Base-by-base conservation (phyloP, 2,113 vertebrate species). In the Verasper variegatus region DNA sequence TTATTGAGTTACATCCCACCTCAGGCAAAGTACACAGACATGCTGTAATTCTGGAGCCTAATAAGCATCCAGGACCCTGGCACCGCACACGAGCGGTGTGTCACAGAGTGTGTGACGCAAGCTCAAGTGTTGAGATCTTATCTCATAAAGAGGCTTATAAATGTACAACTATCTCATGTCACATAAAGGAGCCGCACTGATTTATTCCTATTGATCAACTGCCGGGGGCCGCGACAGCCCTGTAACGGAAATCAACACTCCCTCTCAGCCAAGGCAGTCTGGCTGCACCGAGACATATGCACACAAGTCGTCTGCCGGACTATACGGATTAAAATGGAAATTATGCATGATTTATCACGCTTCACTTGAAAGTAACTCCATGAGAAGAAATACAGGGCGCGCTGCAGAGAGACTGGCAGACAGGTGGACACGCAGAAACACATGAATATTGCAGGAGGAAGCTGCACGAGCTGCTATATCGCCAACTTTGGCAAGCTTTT, bases 61-160 rank as follows among this genome's bases (percentile, higher is more conserved):
- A 87, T 89, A 88, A 88, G 82, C 76, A 71, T 21, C 61, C 13
- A 47, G 26, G 62, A 59, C 21, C 63, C 4, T 31, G 57, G 57
- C 37, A 62, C 69, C 47, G 71, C 57, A 62, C 85, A 71, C 18
- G 42, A 74, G 71, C 68, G 85, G 85, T 73, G 86, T 85, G 84
- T 86, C 40, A 42, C 76, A 63, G 60, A 47, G 81, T 83, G 76
- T 87, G 86, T 89, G 92, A 93, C 77, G 76, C 86, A 75, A 91
- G 86, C 92, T 92, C 85, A 91, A 90, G 91, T 92, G 92, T 89
- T 89, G 84, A 91, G 91, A 94, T 93, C 80, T 90, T 93, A 93
- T 94, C 92, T 93, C 89, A 92, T 93, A 93, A 93, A 94, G 91
- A 90, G 87, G 92, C 92, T 93, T 93, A 94, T 94, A 93, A 93